Evolutionary conservation across 2,888 invertebrate species (phyloP).

Genomic region (Deilephila porcellus): DNA sequence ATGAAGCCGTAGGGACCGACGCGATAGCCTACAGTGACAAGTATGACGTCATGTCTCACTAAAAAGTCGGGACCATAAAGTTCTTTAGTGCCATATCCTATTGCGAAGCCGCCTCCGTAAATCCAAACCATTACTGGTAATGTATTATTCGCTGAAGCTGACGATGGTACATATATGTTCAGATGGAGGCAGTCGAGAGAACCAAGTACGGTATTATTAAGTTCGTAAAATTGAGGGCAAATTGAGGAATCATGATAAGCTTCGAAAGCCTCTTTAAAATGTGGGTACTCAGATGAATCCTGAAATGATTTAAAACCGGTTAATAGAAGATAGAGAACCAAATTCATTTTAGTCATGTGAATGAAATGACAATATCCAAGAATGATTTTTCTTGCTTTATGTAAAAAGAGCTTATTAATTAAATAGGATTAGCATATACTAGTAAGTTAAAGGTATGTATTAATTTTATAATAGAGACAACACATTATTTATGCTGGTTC

Average conservation of each 20-base stretch:
- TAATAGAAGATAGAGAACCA: too few species aligned
- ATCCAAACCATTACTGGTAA: constrained; percentile 65
- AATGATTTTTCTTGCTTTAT: too few species aligned
- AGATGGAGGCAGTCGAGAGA: constrained; percentile 50
- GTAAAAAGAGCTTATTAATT: too few species aligned
- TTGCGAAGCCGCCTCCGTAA: constrained; percentile 58
- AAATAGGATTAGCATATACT: too few species aligned
- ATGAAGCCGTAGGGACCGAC: constrained; percentile 66
- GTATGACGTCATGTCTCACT: constrained; percentile 54
- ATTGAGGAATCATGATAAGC: constrained; percentile 52
- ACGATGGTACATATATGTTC: constrained; percentile 76
- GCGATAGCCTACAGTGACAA: constrained; percentile 59
- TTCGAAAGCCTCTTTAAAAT: constrained; percentile 47
- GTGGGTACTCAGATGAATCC: constrained; percentile 35
- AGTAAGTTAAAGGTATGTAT: too few species aligned
- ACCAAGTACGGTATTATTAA: constrained; percentile 43
- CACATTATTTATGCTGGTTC: too few species aligned
- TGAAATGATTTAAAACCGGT: constrained; percentile 29
- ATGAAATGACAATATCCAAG: too few species aligned
- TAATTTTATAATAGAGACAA: too few species aligned
- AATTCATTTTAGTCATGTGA: too few species aligned
- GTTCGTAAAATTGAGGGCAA: constrained; percentile 52
- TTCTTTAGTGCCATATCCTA: constrained; percentile 48
- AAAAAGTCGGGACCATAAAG: constrained; percentile 54
- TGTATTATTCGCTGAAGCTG: constrained; percentile 43